Conservation (phyloP, 2,888 invertebrate species). For the Prosopocoilus inquinatus region DNA sequence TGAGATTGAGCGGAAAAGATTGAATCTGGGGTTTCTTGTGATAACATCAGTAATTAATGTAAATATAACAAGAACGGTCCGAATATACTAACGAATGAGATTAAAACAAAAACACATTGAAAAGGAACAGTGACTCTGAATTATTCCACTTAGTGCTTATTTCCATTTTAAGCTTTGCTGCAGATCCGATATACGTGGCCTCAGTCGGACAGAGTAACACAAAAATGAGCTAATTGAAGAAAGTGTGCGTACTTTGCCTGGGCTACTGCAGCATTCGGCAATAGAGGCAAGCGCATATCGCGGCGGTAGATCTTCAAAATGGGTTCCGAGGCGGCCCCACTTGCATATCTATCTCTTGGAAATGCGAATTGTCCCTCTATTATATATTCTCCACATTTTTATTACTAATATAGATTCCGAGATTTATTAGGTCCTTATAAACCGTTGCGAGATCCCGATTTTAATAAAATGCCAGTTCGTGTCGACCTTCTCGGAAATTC, state of each 20-base stretch:
- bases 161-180: slow-evolving; percentile 27
- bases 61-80: too few species aligned
- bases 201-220: slow-evolving; percentile 12
- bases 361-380: slow-evolving; percentile 36
- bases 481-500: too few species aligned
- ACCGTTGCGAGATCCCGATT: not conserved
- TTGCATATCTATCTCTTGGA: slow-evolving; percentile 35
- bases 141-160: slow-evolving; percentile 19
- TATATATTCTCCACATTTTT: slow-evolving; percentile 38
- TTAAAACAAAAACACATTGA: not conserved
- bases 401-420: slow-evolving; percentile 35
- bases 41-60: too few species aligned
- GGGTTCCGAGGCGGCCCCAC: slow-evolving; percentile 33
- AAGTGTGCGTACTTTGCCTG: not conserved
- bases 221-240: not conserved
- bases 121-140: not conserved
- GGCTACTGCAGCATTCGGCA: not conserved
- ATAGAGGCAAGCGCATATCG: slow-evolving; percentile 28
- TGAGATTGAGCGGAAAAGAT: too few species aligned
- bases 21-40: too few species aligned
- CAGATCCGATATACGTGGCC: slow-evolving; percentile 24
- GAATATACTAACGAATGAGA: too few species aligned
- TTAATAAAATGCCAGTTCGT: not conserved
- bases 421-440: slow-evolving; percentile 28
- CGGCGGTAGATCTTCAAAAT: slow-evolving; percentile 37